These are phyloP conservation scores for Brachyalestes nurse DNA, from an alignment of 2,797 vertebrate species.

Conservation along the genomic window DNA sequence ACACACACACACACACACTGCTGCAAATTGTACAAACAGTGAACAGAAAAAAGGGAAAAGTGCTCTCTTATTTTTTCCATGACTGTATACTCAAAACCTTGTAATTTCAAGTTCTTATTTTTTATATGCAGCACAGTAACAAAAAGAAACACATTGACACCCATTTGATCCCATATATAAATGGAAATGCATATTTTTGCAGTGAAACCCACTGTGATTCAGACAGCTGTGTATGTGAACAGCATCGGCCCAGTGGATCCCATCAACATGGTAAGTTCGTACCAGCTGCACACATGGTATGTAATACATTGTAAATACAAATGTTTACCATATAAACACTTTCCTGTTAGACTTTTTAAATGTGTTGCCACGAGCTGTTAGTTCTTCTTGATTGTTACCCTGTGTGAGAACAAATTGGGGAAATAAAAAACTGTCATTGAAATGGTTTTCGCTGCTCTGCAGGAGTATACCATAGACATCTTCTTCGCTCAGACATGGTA, in stretches of 20 bases:
- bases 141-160: neutral
- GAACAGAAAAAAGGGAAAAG: no score
- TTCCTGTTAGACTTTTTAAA: neutral
- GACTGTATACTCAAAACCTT: no score
- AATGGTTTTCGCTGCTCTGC: constrained; percentile 30
- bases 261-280: constrained; percentile 93
- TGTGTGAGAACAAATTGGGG: neutral
- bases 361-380: neutral
- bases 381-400: neutral
- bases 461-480: constrained; percentile 95
- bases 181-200: constrained; percentile 65
- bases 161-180: neutral
- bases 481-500: constrained; percentile 98
- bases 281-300: neutral
- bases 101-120: no score
- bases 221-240: constrained; percentile 95
- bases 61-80: no score
- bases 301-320: neutral
- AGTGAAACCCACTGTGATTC: constrained; percentile 95
- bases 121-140: no score
- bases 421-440: neutral
- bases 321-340: neutral
- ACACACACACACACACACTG: no score
- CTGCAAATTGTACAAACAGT: no score
- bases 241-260: constrained; percentile 97